Percentiles rank a stretch among this genome's conserved stretches.
phyloP scores from a whole-genome alignment of 2,797 vertebrate genomes.

The Catharus ustulatus region DNA sequence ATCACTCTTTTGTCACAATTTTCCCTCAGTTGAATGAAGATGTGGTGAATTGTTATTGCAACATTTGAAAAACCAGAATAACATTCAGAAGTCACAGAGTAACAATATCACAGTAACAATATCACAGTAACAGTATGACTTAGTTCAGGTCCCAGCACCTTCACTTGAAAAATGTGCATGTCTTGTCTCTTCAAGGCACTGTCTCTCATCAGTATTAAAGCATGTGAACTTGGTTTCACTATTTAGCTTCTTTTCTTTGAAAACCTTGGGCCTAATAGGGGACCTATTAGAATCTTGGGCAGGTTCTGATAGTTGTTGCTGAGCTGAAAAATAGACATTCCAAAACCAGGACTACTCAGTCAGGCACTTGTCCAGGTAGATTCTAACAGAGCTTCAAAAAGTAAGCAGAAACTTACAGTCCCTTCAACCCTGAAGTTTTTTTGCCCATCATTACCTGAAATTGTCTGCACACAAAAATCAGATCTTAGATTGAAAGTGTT shows the following conservation, averaged over 20 bases:
- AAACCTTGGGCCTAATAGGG: not conserved
- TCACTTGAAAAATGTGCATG: not conserved
- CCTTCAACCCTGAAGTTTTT: not conserved
- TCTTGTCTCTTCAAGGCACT: not conserved
- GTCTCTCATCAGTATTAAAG: not conserved
- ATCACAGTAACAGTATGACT: too few species aligned
- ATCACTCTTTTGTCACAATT: not conserved
- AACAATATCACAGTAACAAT: not conserved
- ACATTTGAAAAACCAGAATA: not conserved
- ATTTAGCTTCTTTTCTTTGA: not conserved
- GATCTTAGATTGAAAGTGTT: not conserved
- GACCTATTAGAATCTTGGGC: too few species aligned
- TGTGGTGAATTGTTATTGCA: not conserved
- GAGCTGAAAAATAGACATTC: not conserved
- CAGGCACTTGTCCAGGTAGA: not conserved
- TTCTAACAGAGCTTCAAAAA: not conserved
- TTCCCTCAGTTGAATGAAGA: not conserved
- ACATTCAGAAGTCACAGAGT: not conserved
- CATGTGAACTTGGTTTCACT: not conserved
- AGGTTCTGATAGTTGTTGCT: not conserved
- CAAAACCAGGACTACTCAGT: not conserved
- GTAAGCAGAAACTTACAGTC: not conserved
- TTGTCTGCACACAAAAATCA: not conserved
- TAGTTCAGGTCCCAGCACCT: not conserved
- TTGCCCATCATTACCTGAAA: not conserved